These are phyloP conservation scores for Aphaenogaster ashmeadi DNA, from an alignment of 1,140 invertebrate genomes.

Conservation along the genomic window DNA sequence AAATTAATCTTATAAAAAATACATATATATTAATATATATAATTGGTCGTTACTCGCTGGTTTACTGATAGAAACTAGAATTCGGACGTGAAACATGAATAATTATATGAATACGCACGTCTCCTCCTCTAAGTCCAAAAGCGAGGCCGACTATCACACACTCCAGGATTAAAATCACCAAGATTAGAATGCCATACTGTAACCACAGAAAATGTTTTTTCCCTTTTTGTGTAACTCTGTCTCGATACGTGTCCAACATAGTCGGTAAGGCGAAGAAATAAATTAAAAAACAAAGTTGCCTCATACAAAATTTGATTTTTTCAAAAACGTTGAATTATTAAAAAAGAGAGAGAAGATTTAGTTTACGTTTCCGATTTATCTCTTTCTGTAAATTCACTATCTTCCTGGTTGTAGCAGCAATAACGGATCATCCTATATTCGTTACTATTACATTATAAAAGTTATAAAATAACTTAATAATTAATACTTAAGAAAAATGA, in stretches of 20 bases:
- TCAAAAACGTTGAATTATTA: background rate
- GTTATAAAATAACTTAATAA: too few species aligned
- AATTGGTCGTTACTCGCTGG: background rate
- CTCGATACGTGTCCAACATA: background rate
- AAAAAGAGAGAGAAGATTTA: background rate
- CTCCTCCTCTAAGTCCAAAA: slow-evolving; percentile 90
- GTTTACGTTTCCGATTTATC: background rate
- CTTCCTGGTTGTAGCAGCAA: background rate
- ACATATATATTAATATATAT: background rate
- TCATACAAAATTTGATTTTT: background rate
- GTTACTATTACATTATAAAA: background rate
- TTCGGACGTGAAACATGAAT: background rate
- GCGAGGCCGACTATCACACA: slow-evolving; percentile 91
- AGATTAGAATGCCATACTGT: slow-evolving; percentile 92
- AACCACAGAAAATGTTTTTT: slow-evolving; percentile 76
- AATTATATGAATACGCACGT: slow-evolving; percentile 86
- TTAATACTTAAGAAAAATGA: background rate
- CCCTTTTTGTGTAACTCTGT: background rate
- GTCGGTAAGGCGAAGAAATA: background rate
- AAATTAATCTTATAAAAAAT: slow-evolving; percentile 26
- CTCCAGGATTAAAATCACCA: slow-evolving; percentile 91
- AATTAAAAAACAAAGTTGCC: background rate
- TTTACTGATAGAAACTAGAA: background rate
- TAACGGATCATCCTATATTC: background rate
- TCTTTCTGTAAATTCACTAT: background rate